A percentile compares a stretch with the other conserved stretches of the same genome.
These are phyloP conservation scores for Acrocephalus kingi DNA, from an alignment of 2,113 vertebrate species.

Conservation along the genomic window DNA sequence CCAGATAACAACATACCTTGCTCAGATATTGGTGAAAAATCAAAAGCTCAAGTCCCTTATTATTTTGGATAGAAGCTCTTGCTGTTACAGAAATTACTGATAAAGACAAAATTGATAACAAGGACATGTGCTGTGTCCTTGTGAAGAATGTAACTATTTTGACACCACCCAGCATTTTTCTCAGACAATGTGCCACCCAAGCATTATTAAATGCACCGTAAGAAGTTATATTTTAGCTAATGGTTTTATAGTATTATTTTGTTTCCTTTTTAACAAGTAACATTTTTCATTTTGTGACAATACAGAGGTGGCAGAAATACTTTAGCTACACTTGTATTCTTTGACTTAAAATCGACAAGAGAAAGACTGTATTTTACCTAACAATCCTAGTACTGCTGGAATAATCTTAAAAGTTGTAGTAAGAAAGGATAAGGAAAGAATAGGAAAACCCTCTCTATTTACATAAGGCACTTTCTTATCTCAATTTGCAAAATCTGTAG, in stretches of 20 bases:
- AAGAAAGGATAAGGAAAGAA: background rate
- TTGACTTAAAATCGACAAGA: background rate
- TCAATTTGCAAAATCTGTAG: background rate
- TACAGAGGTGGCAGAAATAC: background rate
- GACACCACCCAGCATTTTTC: background rate
- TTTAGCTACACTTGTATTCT: background rate
- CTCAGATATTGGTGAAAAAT: background rate
- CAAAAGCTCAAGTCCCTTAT: background rate
- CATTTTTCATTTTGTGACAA: background rate
- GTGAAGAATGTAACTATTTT: background rate
- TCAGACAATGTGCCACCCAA: background rate
- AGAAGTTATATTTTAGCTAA: background rate
- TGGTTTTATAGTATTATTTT: background rate
- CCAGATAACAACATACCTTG: background rate
- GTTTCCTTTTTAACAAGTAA: background rate
- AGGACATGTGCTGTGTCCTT: background rate
- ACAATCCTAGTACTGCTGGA: background rate
- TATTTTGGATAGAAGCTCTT: background rate
- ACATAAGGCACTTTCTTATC: background rate
- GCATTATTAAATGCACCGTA: background rate
- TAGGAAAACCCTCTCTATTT: background rate
- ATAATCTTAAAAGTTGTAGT: background rate
- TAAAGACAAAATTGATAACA: background rate
- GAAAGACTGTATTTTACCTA: background rate
- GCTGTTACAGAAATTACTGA: conserved; percentile 8